Evolutionary conservation across 2,113 vertebrate species (phyloP), one percentile per base, ranked within the genome.

Genomic region (Pipa parva): DNA sequence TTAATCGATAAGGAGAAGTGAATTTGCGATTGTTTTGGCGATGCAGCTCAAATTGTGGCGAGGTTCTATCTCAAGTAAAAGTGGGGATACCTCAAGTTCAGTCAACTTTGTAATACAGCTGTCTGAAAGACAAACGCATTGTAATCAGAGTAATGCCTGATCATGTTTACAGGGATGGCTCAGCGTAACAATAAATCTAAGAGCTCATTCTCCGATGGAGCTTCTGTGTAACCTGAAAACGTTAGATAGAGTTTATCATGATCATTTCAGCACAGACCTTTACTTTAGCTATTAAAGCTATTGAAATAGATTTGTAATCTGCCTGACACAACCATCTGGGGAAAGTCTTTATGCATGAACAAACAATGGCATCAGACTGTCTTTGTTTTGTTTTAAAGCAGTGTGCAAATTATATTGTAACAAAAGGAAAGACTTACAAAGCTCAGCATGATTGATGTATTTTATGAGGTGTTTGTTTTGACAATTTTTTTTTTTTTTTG

Each of bases 191-290:
- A 39, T 68, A 51, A 59, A 68, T 68, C 46, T 17, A 2, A 5
- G 55, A 3, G 18, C 9, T 27, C 59, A 28, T 36, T 45, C 18
- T 54, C n/a, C 50, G 13, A 27, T 20, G 20, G 55, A 5, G 27
- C 3, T 24, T 22, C 6, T 9, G 39, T 36, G 20, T 25, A 33
- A 26, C 58, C 39, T 49, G 54, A 59, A 31, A 49, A 21, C 42
- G 15, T 33, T 13, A 36, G 63, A 59, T 59, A 51, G 18, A 25
- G 28, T 37, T 68, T 68, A 59, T 59, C 55, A 50, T 33, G 11
- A 26, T 33, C 20, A 3, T 46, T 12, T 42, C 21, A 51, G 22
- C 11, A 13, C 7, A 17, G 13, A 25, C 28, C 42, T 18, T 49
- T 50, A 51, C 20, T 63, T n/a, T 36, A 22, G 28, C 26, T 33